A percentile compares a stretch with the other conserved stretches of the same genome.
These are phyloP conservation scores for Colostygia pectinataria DNA, from an alignment of 2,888 invertebrate genomes.

Conservation along the genomic window DNA sequence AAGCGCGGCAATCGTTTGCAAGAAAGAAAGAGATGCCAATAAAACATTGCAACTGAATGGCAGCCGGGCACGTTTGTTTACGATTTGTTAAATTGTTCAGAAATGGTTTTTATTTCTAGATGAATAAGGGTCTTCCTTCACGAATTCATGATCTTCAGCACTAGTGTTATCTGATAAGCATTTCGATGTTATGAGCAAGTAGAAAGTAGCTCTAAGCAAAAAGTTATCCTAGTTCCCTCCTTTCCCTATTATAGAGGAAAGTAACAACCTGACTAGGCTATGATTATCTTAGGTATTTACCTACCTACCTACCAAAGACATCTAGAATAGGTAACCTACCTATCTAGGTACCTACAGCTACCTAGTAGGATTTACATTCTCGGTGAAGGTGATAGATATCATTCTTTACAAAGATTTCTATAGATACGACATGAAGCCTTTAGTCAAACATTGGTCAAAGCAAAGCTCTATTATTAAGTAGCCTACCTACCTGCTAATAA, in stretches of 20 bases:
- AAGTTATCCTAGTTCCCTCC: too few relatives aligned
- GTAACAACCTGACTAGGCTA: too few relatives aligned
- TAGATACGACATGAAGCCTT: too few relatives aligned
- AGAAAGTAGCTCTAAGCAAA: neutral
- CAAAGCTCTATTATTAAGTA: too few relatives aligned
- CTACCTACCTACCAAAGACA: neutral
- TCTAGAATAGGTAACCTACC: too few relatives aligned
- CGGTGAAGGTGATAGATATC: too few relatives aligned
- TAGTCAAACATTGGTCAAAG: too few relatives aligned
- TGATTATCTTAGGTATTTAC: conserved; percentile 2
- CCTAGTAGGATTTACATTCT: too few relatives aligned
- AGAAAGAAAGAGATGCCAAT: conserved; percentile 80
- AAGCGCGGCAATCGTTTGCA: conserved; percentile 78
- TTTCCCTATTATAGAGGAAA: too few relatives aligned
- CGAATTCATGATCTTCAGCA: conserved; percentile 17
- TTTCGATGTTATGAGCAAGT: conserved; percentile 18
- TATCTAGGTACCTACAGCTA: too few relatives aligned
- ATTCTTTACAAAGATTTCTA: too few relatives aligned
- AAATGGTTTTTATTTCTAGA: conserved; percentile 76
- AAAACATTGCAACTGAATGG: conserved; percentile 76
- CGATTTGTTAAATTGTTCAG: conserved; percentile 72
- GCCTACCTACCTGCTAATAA: too few relatives aligned
- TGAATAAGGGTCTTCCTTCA: conserved; percentile 59
- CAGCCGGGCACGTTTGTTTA: conserved; percentile 72
- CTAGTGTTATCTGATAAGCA: conserved; percentile 20